phyloP scores from a whole-genome alignment of 2,888 invertebrate genomes.

The Brachynemurus nebulosus region DNA sequence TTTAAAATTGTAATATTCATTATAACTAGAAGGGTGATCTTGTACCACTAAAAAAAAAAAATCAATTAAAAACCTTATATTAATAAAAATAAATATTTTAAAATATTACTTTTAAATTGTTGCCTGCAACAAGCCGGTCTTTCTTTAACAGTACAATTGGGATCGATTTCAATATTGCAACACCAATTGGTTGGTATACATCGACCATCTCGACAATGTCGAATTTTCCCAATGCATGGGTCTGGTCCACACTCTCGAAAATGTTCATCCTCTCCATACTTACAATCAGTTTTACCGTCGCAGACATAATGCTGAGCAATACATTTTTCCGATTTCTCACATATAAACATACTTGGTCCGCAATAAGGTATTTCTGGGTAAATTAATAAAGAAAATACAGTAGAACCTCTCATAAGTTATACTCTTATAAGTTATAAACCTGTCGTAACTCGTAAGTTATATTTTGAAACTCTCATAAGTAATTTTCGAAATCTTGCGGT shows the following conservation, averaged over 20 bases:
- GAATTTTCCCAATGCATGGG: conserved; percentile 8
- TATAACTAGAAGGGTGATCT: background rate
- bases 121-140: conserved; percentile 23
- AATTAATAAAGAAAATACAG: too few species aligned
- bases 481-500: too few species aligned
- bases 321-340: conserved; percentile 22
- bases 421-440: too few species aligned
- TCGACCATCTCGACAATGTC: conserved; percentile 20
- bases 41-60: conserved; percentile 2
- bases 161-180: conserved; percentile 22
- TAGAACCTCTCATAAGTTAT: too few species aligned
- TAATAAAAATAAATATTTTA: background rate
- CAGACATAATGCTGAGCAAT: conserved; percentile 25
- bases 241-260: conserved; percentile 21
- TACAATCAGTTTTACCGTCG: conserved; percentile 26
- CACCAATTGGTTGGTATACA: conserved; percentile 26
- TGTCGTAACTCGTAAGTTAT: too few species aligned
- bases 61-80: background rate
- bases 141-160: conserved; percentile 24
- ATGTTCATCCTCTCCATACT: conserved; percentile 25
- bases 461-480: too few species aligned
- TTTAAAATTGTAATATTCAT: conserved; percentile 4
- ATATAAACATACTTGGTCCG: conserved; percentile 19
- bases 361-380: conserved; percentile 10
- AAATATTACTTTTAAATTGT: conserved; percentile 13